Evolutionary conservation across 2,113 vertebrate species (phyloP).

Genomic region (Hiodon alosoides): DNA sequence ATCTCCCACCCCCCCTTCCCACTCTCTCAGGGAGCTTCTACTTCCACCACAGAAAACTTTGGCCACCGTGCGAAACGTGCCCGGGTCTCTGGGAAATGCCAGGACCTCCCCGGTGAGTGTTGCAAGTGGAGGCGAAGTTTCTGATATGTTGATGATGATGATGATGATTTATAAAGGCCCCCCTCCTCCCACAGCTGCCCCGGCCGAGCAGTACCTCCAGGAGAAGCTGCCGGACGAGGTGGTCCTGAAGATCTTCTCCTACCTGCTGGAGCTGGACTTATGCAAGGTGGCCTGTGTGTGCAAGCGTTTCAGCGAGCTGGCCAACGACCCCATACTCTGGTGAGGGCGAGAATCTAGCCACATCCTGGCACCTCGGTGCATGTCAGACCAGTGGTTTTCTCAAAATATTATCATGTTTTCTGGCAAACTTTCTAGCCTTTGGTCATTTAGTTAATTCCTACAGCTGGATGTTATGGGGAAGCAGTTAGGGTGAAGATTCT

Average conservation of each 20-base stretch:
- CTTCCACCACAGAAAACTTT: slow-evolving; percentile 94
- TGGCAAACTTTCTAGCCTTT: no score
- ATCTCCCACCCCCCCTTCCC: not conserved
- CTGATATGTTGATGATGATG: not conserved
- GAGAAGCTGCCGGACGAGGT: slow-evolving; percentile 98
- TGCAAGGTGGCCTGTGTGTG: slow-evolving; percentile 96
- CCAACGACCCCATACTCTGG: slow-evolving; percentile 99
- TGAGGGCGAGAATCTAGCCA: slow-evolving; percentile 55
- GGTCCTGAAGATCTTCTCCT: slow-evolving; percentile 97
- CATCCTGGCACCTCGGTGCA: no score
- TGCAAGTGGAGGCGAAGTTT: not conserved
- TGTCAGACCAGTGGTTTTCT: no score
- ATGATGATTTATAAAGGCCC: not conserved
- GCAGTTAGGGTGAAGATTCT: no score
- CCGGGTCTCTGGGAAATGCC: slow-evolving; percentile 92
- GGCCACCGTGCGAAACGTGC: slow-evolving; percentile 95
- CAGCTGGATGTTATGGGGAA: no score
- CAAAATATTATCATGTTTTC: no score
- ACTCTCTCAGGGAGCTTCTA: slow-evolving; percentile 83
- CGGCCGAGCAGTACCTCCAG: slow-evolving; percentile 97
- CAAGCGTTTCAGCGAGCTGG: slow-evolving; percentile 96
- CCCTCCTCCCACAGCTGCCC: slow-evolving; percentile 71
- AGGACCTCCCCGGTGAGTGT: slow-evolving; percentile 85
- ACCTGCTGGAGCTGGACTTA: slow-evolving; percentile 94
- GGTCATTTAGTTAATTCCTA: no score